Evolutionary conservation across 1,140 invertebrate species (phyloP), one percentile per base, ranked within the genome.

Genomic region (Drosophila novamexicana): DNA sequence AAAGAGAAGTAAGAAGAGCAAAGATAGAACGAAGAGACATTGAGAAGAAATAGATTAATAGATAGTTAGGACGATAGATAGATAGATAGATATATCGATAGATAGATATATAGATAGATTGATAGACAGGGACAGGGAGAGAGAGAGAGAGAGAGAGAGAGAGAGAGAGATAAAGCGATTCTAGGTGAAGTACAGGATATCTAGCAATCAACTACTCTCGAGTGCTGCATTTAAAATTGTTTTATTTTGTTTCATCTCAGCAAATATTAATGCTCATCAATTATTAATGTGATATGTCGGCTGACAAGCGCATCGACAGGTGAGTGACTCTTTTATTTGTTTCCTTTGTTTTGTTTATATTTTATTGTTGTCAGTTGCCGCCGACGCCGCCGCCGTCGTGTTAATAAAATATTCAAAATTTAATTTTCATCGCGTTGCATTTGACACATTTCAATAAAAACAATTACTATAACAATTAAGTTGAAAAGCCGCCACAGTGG

Each of bases 381-480:
- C 22, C 47, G 14, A 22, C 22, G 22, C 22, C 34, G 58, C 12
- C 63, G 39, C 8, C 32, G 47, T 59, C 22, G 52, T 50, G 70
- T 75, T 79, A 69, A 74, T 66, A 65, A 73, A 68, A 75, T 64
- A 73, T 77, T 73, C 62, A 65, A 74, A 74, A 73, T 79, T 72
- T 69, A 77, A 77, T 81, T 77, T 81, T 81, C 77, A 76, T 69
- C 67, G 75, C 63, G 45, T 75, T 81, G 66, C 75, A 71, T 80
- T 79, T 81, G 77, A 81, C 69, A 80, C 62, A 80, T 77, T 80
- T 81, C 68, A 77, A 72, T 77, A 77, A 81, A 79, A 69, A 79
- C 76, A 76, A 79, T 76, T 79, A 74, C 49, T 36, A 75, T 65
- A 70, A 75, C 63, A 77, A 74, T 65, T 65, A 77, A 70, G 59